phyloP scores from a whole-genome alignment of 92 coral and sea anemone species.

The Phenganax subtilis region DNA sequence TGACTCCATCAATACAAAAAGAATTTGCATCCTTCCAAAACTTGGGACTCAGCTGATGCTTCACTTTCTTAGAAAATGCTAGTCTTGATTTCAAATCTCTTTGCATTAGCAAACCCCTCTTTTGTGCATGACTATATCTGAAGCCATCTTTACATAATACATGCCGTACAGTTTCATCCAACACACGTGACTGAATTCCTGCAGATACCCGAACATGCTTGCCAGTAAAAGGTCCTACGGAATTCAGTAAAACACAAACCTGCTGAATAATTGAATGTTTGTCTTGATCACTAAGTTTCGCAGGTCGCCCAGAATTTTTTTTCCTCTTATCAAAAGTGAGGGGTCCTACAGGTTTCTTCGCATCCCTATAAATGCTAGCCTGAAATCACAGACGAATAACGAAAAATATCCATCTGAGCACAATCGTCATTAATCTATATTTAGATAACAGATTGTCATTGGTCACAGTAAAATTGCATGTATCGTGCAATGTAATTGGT shows the following conservation, averaged over 20 bases:
- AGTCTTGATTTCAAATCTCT: not conserved
- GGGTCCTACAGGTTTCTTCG: not conserved
- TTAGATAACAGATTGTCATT: too few species aligned
- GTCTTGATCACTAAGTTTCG: constrained; percentile 7
- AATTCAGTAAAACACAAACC: not conserved
- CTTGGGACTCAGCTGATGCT: not conserved
- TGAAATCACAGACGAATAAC: too few species aligned
- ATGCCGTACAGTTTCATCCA: constrained; percentile 8
- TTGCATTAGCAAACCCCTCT: not conserved
- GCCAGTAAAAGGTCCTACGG: not conserved
- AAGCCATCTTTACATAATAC: not conserved
- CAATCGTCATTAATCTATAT: too few species aligned
- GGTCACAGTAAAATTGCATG: too few species aligned
- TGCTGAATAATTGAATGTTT: not conserved
- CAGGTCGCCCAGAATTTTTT: constrained; percentile 1
- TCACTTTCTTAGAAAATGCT: constrained; percentile 7
- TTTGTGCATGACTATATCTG: not conserved
- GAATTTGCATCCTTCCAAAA: constrained; percentile 5
- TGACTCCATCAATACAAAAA: constrained; percentile 8
- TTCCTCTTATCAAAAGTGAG: not conserved
- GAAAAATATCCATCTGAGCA: too few species aligned
- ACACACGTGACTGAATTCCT: not conserved
- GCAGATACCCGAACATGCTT: constrained; percentile 1
- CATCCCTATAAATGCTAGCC: not conserved
- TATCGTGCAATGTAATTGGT: too few species aligned